Evolutionary conservation across 2,797 vertebrate genomes (phyloP), one percentile per base, ranked within the genome.

Genomic region (Salmo trutta): DNA sequence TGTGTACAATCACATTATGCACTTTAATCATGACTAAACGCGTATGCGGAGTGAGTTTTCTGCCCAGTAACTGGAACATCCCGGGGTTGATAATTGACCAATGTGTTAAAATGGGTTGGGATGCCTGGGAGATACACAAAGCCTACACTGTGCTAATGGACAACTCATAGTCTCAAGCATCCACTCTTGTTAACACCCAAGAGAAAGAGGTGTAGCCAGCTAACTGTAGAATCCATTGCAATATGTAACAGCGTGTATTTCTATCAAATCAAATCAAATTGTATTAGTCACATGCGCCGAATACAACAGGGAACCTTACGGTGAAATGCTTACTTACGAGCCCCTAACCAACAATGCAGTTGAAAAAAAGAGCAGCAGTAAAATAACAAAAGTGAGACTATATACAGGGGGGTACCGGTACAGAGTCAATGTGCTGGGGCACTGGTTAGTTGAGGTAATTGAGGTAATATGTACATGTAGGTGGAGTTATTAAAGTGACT

Each of bases 11-110:
- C 54, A 75, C 4, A 6, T 27, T 51, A n/a, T 64, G 65, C 47
- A 33, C 24, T 56, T 75, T 74, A 56, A 82, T 79, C 72, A 81
- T 68, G 29, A 71, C 21, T 69, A 78, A 79, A 79, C 78, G 59
- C 53, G 59, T 16, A 24, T 19, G 2, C 16, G 10, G 14, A 66
- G 56, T 6, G 0, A 74, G 24, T 71, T 17, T 19, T 70, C 41
- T 19, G 3, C 24, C 31, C 64, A 21, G 65, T 70, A 29, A 56
- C n/a, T 74, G 52, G 36, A 33, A 27, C 12, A 72, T 59, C 56
- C 6, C n/a, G 15, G 19, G 64, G 67, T 6, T 64, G 7, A 75
- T 54, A 77, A 62, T 47, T 80, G 67, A 69, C 71, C 36, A 31
- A 41, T 67, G 33, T 56, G 33, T 10, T 64, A 27, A 54, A 3